Evolutionary conservation across 2,113 vertebrate genomes (phyloP).

Genomic region (Gasterosteus aculeatus): DNA sequence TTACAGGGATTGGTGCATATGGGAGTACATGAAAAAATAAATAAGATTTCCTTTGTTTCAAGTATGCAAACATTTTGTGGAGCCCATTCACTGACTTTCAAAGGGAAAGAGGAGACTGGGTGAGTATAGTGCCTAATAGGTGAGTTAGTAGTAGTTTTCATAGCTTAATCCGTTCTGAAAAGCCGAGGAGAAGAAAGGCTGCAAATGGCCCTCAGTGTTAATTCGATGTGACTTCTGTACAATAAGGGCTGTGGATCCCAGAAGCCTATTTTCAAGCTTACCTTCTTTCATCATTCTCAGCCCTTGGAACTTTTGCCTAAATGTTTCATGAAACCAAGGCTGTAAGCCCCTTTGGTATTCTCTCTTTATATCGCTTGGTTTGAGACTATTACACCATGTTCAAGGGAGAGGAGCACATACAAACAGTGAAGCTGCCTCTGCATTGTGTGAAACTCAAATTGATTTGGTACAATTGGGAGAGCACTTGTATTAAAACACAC

Average conservation of each 20-base stretch:
- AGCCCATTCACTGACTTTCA: constrained; percentile 74
- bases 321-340: constrained; percentile 84
- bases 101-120: constrained; percentile 72
- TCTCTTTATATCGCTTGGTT: constrained; percentile 72
- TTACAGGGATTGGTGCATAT: not conserved
- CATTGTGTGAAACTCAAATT: constrained; percentile 73
- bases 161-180: constrained; percentile 99
- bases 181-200: constrained; percentile 95
- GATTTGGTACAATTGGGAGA: constrained; percentile 73
- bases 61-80: constrained; percentile 57
- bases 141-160: constrained; percentile 99
- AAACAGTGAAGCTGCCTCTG: constrained; percentile 69
- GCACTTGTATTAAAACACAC: constrained; percentile 77
- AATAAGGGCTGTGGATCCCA: constrained; percentile 93
- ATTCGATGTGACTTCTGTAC: constrained; percentile 99
- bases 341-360: constrained; percentile 86
- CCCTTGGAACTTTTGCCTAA: constrained; percentile 87
- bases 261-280: constrained; percentile 88
- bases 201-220: constrained; percentile 99
- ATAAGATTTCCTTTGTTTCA: constrained; percentile 47
- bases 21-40: constrained; percentile 31
- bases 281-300: constrained; percentile 85
- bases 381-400: constrained; percentile 76
- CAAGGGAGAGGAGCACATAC: constrained; percentile 73
- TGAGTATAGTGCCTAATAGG: constrained; percentile 88